A percentile compares a stretch with the other conserved stretches of the same genome.
Evolutionary conservation across 1,140 invertebrate species (phyloP).

Genomic region (Acromyrmex heyeri): DNA sequence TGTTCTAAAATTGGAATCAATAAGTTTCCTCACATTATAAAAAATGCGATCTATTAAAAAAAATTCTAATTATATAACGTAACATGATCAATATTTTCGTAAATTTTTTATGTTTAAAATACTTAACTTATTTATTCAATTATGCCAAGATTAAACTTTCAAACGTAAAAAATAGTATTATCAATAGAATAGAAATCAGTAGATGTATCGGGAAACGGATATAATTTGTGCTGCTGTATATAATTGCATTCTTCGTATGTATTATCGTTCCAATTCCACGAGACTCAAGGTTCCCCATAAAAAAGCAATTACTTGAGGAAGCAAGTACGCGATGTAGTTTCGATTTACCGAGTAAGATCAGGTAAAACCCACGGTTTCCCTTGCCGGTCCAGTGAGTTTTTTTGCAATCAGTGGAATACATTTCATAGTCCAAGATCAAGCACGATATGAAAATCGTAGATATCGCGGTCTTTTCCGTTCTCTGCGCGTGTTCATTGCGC

Average conservation of each 20-base stretch:
- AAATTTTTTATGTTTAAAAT: background rate
- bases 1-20: conserved; percentile 32
- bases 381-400: conserved; percentile 16
- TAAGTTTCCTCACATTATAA: background rate
- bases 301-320: conserved; percentile 30
- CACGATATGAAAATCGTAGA: background rate
- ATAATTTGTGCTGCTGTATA: background rate
- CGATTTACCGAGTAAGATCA: conserved; percentile 17
- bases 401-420: conserved; percentile 31
- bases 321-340: conserved; percentile 27
- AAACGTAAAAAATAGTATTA: background rate
- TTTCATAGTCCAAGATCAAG: conserved; percentile 54
- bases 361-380: conserved; percentile 38
- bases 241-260: conserved; percentile 1
- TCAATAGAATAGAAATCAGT: background rate
- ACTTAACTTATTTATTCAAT: background rate
- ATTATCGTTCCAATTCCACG: conserved; percentile 16
- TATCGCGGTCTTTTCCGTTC: conserved; percentile 4
- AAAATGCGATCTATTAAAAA: background rate
- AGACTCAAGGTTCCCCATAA: conserved; percentile 27
- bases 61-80: background rate
- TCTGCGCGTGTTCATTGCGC: conserved; percentile 20
- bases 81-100: background rate
- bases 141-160: background rate
- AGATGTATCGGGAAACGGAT: background rate